These are phyloP conservation scores for Cerastis rubricosa DNA, from an alignment of 2,888 invertebrate genomes.

Conservation along the genomic window DNA sequence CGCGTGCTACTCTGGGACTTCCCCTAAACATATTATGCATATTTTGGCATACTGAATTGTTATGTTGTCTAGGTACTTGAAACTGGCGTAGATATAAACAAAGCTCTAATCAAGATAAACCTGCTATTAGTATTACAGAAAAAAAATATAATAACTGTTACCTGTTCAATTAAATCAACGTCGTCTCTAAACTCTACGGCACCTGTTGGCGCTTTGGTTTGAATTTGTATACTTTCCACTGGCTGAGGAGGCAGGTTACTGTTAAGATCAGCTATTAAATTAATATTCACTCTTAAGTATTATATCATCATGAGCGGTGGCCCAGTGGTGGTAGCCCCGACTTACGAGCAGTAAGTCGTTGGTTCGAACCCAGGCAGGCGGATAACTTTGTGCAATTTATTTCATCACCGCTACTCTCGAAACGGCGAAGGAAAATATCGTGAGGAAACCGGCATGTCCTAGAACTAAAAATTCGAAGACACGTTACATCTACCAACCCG, in stretches of 20 bases:
- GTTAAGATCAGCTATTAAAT: conserved; percentile 43
- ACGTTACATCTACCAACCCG: no score
- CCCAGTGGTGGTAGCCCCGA: no score
- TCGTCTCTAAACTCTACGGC: conserved; percentile 89
- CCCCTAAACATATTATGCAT: no score
- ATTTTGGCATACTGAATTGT: neutral
- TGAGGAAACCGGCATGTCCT: no score
- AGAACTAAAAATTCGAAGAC: no score
- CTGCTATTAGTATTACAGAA: neutral
- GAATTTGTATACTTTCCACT: conserved; percentile 78
- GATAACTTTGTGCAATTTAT: no score
- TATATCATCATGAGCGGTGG: no score
- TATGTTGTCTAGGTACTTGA: neutral
- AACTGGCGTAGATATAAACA: neutral
- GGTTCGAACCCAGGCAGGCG: no score
- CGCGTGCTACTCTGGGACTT: no score
- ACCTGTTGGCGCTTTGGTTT: conserved; percentile 83
- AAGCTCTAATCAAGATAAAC: neutral
- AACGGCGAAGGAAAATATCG: no score
- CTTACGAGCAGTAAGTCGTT: no score
- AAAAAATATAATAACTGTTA: conserved; percentile 57
- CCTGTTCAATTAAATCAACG: conserved; percentile 89
- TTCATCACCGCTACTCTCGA: no score
- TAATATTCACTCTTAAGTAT: neutral
- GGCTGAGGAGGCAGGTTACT: conserved; percentile 80